Base-by-base conservation (phyloP, 30 jellyfish, hydroid and myxozoan species). In the Turritopsis dohrnii region DNA sequence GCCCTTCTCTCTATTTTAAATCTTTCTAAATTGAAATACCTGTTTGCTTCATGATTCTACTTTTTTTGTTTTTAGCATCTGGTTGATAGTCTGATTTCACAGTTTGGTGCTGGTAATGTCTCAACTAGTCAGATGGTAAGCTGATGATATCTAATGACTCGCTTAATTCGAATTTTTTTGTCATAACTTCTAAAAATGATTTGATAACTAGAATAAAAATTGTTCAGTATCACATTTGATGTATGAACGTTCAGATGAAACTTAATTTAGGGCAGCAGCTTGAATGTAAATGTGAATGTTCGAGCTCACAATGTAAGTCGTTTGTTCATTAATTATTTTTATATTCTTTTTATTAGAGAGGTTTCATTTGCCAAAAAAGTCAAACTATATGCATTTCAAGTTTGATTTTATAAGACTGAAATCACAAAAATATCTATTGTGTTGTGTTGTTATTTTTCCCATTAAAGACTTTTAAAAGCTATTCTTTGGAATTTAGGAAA, bases 71-170 rank as follows among this genome's bases (percentile, higher is more conserved):
- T 84, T n/a, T 27, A 88, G 96, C 96, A 92, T 28, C 66, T 92
- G n/a, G 96, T 92, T 52, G 95, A 88, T 52, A 85, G 85, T 65
- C 74, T 92, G 87, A 54, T 92, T 74, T 87, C 98, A 52, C 88
- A 90, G 8, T 79, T 92, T 88, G 96, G 96, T 72, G 96, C 95
- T 9, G 96, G 93, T 0, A 88, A 88, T 82, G 96, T 92, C 7
- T 84, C 98, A 13, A 79, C 96, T 19, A 83, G 89, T 19, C 74
- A 89, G 18, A 84, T 72, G 86, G 96, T 89, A 79, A 73, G 87
- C n/a, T n/a, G n/a, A n/a, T n/a, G n/a, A n/a, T n/a, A n/a, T n/a
- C n/a, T n/a, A n/a, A n/a, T n/a, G n/a, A n/a, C n/a, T n/a, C n/a
- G n/a, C n/a, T n/a, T n/a, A n/a, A n/a, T n/a, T n/a, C n/a, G n/a